Evolutionary conservation across 2,797 vertebrate genomes (phyloP), one percentile per base, ranked within the genome.

Genomic region (Alosa sapidissima): DNA sequence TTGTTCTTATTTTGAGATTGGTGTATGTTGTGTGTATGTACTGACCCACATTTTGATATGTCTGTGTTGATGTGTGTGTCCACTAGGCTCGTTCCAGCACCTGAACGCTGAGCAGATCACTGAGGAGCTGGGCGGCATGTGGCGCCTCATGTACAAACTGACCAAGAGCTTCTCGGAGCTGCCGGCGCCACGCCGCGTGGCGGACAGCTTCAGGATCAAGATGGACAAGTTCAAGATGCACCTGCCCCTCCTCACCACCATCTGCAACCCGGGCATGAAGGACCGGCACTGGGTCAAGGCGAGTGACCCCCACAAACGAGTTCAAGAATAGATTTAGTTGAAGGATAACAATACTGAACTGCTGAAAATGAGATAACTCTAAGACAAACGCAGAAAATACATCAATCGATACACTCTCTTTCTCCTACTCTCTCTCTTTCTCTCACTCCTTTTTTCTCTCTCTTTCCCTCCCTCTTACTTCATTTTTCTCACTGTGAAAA

Each of bases 181-280:
- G 14, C 88, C 94, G 0, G 96, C 94, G 24, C 96, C 97, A 0
- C 93, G 85, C 3, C 92, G 92, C 47, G 92, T 98, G 85, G 96
- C 97, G 1, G 96, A 95, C 85, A 95, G 87, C 68, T 91, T 95
- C 81, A 96, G 95, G 89, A 89, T 84, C 47, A 97, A 96, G 88
- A 95, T 97, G 1, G 95, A 97, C 14, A 95, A 95, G 83, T 99
- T 99, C 89, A 97, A 96, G 89, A 93, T 94, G 81, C 92, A 98
- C 84, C 86, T 98, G 11, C 97, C 97, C 6, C 85, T 99, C 83
- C 93, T 99, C 85, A 92, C 55, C 16, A 90, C 96, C 87, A 95
- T 94, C 91, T 98, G 98, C 91, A 98, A 98, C 89, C 96, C 90
- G 0, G 97, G 97, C 11, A 96, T 99, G 88, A 98, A 97, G 91